Evolutionary conservation across 2,888 invertebrate genomes (phyloP).

Genomic region (Agonopterix arenella): DNA sequence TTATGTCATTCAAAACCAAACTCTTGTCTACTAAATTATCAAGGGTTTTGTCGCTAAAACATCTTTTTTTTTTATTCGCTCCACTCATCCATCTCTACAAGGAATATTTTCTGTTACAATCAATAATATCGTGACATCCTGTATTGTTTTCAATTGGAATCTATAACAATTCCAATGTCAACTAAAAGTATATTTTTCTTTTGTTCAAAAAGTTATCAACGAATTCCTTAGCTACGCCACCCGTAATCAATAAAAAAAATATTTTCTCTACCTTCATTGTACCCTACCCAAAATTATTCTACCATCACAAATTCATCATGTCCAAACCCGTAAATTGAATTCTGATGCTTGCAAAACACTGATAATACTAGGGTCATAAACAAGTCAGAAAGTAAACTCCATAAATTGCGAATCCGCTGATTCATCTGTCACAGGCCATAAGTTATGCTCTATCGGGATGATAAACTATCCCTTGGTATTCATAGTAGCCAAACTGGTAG

Average conservation of each 20-base stretch:
- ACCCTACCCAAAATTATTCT: not conserved
- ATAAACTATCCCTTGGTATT: slow-evolving; percentile 33
- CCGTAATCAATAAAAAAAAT: not conserved
- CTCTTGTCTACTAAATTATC: no score
- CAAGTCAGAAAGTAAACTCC: slow-evolving; percentile 35
- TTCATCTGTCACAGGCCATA: slow-evolving; percentile 42
- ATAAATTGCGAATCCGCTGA: slow-evolving; percentile 51
- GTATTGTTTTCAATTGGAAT: no score
- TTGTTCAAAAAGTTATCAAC: no score
- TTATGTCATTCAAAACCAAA: no score
- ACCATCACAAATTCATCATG: not conserved
- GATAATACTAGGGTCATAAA: slow-evolving; percentile 19
- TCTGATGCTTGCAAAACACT: slow-evolving; percentile 10
- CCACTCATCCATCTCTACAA: no score
- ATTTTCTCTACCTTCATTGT: not conserved
- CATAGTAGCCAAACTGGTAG: not conserved
- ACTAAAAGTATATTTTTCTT: no score
- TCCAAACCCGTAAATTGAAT: slow-evolving; percentile 1
- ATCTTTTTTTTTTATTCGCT: no score
- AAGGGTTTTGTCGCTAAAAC: no score
- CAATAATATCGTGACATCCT: no score
- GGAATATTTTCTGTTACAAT: no score
- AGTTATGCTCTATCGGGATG: slow-evolving; percentile 45
- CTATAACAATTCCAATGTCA: no score
- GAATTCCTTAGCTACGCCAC: no score